Conservation (phyloP, 2,888 invertebrate species). For the Criorhina ranunculi region DNA sequence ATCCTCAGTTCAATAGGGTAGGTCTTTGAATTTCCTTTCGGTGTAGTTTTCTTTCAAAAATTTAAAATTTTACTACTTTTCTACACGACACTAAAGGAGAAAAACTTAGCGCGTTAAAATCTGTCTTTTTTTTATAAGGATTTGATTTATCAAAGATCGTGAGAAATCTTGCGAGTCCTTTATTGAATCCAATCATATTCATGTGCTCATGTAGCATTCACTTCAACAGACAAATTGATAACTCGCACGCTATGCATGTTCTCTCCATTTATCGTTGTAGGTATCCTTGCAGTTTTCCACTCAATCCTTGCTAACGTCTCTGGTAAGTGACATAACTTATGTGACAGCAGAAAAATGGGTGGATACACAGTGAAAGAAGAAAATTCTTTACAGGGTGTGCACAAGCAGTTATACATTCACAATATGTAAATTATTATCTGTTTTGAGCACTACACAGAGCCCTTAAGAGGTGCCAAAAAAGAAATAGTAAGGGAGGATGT, state of each 20-base stretch:
- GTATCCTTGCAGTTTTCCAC: slow-evolving; percentile 23
- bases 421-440: slow-evolving; percentile 70
- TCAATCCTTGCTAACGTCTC: slow-evolving; percentile 11
- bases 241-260: slow-evolving; percentile 21
- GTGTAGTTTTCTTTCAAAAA: slow-evolving; percentile 15
- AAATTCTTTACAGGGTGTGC: slow-evolving; percentile 23
- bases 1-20: neutral
- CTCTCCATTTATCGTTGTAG: neutral
- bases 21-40: slow-evolving; percentile 41
- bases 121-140: neutral
- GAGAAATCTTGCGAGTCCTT: neutral
- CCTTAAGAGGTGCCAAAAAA: slow-evolving; percentile 23
- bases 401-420: slow-evolving; percentile 52
- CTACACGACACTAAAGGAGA: neutral
- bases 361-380: slow-evolving; percentile 21
- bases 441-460: slow-evolving; percentile 27
- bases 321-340: slow-evolving; percentile 25
- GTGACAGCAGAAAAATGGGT: neutral
- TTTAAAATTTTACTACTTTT: slow-evolving; percentile 56
- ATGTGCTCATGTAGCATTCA: slow-evolving; percentile 5
- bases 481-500: slow-evolving; percentile 33
- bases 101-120: neutral
- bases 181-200: neutral
- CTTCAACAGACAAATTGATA: slow-evolving; percentile 35
- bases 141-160: neutral